Evolutionary conservation across 2,797 vertebrate genomes (phyloP), one percentile per base, ranked within the genome.

Genomic region (Argya squamiceps): DNA sequence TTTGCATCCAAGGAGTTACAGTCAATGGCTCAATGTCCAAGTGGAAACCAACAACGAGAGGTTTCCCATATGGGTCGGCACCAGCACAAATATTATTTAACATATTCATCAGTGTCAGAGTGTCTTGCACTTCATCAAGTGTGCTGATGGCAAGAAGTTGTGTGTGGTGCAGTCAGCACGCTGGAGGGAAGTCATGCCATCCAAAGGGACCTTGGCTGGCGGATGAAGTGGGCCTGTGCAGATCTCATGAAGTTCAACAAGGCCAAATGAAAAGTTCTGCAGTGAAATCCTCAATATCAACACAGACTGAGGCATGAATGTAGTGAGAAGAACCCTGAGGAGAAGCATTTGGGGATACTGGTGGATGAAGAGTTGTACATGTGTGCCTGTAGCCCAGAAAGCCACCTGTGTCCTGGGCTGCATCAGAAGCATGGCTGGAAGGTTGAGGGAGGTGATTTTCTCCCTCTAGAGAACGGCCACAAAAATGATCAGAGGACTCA

Each of bases 401-500:
- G 18, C 2, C 19, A n/a, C 3, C 6, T 2, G 0, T 13, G 26
- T 36, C 43, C 9, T 26, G 11, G 41, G 8, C 14, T 85, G 12
- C 43, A 52, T 22, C 2, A 26, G 59, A 69, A 37, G 10, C 0
- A 0, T 13, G 10, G 3, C 4, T 5, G 29, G 56, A 15, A 70
- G 12, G 11, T 8, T 0, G 1, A 46, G 30, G 6, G 17, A 65
- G 11, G 2, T 55, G 15, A 29, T 63, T 60, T 10, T 69, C 1
- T 18, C 30, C 6, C 12, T 46, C 18, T 34, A 41, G 30, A 80
- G 8, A 20, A 68, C 4, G 14, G 6, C 2, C 30, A 68, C 3
- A 20, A 29, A 89, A 49, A 27, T 53, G 1, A 11, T 7, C 12
- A 53, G 27, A 44, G 19, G 8, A 27, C 1, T 71, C 32, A 39